These are phyloP conservation scores for Amphipoea oculea DNA, from an alignment of 2,888 invertebrate species.

Conservation along the genomic window DNA sequence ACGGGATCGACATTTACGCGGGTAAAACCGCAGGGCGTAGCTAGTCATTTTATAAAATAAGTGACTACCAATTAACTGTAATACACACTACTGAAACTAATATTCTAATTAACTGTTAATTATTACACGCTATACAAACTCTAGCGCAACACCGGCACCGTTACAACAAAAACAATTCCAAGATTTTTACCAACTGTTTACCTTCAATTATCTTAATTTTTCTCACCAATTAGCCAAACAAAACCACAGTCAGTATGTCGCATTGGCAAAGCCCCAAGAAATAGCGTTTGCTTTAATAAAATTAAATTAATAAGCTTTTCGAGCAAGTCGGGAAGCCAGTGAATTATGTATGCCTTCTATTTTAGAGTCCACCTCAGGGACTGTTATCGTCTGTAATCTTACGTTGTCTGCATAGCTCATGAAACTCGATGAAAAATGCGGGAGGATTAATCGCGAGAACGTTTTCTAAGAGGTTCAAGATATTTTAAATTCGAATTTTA, in stretches of 20 bases:
- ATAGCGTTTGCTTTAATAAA: slow-evolving; percentile 63
- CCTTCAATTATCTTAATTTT: background rate
- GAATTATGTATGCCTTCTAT: slow-evolving; percentile 69
- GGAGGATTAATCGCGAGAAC: background rate
- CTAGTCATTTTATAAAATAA: too few relatives aligned
- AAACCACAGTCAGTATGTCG: slow-evolving; percentile 36
- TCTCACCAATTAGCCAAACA: slow-evolving; percentile 20
- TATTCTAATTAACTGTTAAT: too few relatives aligned
- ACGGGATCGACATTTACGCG: too few relatives aligned
- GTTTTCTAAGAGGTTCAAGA: background rate
- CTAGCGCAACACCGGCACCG: background rate
- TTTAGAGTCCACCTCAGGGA: slow-evolving; percentile 56
- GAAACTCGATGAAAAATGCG: slow-evolving; percentile 7
- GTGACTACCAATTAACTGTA: too few relatives aligned
- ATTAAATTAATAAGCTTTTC: slow-evolving; percentile 71
- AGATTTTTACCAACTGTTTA: background rate
- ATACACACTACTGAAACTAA: background rate
- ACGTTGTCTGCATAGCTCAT: slow-evolving; percentile 27
- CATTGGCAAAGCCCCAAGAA: slow-evolving; percentile 53
- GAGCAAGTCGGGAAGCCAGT: slow-evolving; percentile 58
- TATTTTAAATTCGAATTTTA: background rate
- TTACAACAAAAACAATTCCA: background rate
- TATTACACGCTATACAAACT: background rate
- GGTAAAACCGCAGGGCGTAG: too few relatives aligned
- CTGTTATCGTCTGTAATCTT: slow-evolving; percentile 45